Base-by-base conservation (phyloP, 2,888 invertebrate species). In the Drosophila recens region DNA sequence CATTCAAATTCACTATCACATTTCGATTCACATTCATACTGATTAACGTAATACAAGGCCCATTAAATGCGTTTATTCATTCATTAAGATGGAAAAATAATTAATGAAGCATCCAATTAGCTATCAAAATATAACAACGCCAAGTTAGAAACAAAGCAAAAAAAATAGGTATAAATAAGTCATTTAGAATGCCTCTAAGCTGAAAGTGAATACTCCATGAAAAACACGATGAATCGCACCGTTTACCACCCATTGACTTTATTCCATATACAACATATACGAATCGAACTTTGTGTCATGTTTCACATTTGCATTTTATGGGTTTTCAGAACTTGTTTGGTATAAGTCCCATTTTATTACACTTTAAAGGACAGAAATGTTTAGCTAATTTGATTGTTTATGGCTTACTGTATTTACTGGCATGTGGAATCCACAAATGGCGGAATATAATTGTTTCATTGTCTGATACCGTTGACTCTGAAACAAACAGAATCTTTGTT, bases 381-480 rank as follows among this genome's bases (percentile, higher is more conserved):
- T 85, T 77, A 73, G 71, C 75, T 85, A 78, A 85, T 78, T 78
- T 67, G 51, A 42, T 56, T 62, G 46, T 78, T 80, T 80, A 70
- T 78, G 72, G 66, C 49, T 61, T 15, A 17, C 43, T 49, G 17
- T 48, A 40, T 56, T 64, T 49, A 34, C 40, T 54, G 61, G 56
- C 53, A 57, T 71, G 54, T 61, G 62, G 20, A 40, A 40, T 42
- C 34, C 40, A 43, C 38, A 49, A 23, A 53, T 30, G 20, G 13
- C n/a, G 34, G 36, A 10, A 30, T 54, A 42, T 48, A 63, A 64
- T 59, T 56, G 49, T 48, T 75, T 30, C 48, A 66, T 70, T 70
- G 53, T 61, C 40, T 51, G 13, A 9, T 23, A 15, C 2, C 10
- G 11, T 38, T 49, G 17, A 5, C 15, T 27, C 8, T 23, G 38